Percentiles rank a stretch among this genome's conserved stretches.
Conservation (phyloP, 1,140 invertebrate genomes). For the Sesamia nonagrioides region DNA sequence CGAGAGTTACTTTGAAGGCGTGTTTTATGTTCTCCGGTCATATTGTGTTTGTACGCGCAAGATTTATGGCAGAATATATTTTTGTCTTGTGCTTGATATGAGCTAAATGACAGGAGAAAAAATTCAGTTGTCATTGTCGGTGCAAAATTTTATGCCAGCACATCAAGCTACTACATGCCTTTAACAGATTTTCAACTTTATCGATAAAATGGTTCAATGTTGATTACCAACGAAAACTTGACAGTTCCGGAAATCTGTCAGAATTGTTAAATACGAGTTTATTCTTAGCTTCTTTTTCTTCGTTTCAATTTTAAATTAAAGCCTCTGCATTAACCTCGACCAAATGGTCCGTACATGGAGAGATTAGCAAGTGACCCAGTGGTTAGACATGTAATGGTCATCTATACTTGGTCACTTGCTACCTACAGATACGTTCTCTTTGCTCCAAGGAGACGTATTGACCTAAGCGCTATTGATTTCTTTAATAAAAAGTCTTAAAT, state of each 20-base stretch:
- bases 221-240: background rate
- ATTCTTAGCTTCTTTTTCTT: background rate
- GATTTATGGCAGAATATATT: slow-evolving; percentile 54
- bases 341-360: slow-evolving; percentile 44
- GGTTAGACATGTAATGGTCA: slow-evolving; percentile 58
- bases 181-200: no score
- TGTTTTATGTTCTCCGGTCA: slow-evolving; percentile 47
- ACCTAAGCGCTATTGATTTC: slow-evolving; percentile 33
- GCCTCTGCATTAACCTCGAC: slow-evolving; percentile 37
- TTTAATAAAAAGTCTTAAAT: background rate
- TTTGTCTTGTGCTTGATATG: slow-evolving; percentile 4
- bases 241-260: background rate
- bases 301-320: slow-evolving; percentile 36
- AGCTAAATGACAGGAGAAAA: slow-evolving; percentile 8
- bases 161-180: no score
- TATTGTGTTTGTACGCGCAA: slow-evolving; percentile 45
- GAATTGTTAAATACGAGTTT: background rate
- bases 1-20: slow-evolving; percentile 48
- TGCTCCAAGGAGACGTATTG: slow-evolving; percentile 33
- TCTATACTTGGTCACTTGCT: slow-evolving; percentile 58
- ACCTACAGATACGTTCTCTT: slow-evolving; percentile 43
- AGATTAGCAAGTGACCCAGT: slow-evolving; percentile 58
- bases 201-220: no score
- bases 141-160: background rate
- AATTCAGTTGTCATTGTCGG: background rate